These are phyloP conservation scores for Bubalus kerabau DNA, from an alignment of 2,113 vertebrate species.

Conservation along the genomic window DNA sequence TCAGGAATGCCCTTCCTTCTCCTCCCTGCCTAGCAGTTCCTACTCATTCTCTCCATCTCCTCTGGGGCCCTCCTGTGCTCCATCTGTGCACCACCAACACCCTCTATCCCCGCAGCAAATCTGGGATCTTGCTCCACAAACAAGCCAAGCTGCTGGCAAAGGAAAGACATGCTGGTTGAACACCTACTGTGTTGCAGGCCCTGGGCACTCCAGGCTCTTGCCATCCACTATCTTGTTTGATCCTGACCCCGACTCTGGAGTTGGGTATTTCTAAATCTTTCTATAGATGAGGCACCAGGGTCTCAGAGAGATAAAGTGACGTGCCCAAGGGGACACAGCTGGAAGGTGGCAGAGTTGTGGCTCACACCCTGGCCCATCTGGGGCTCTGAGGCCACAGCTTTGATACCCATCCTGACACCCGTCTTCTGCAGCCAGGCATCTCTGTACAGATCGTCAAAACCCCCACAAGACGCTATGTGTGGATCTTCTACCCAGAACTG, in stretches of 20 bases:
- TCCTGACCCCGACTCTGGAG: background rate
- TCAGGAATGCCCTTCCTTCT: background rate
- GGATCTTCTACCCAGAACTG: background rate
- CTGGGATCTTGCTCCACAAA: background rate
- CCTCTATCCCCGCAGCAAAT: background rate
- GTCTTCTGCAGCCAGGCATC: background rate
- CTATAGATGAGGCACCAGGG: background rate
- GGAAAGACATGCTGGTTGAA: accelerated
- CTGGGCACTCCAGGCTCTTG: background rate
- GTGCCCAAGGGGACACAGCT: background rate
- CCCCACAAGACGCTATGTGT: accelerated
- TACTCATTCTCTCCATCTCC: accelerated
- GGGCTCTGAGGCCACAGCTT: background rate
- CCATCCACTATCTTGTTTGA: background rate
- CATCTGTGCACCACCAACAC: accelerated
- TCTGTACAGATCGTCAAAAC: background rate
- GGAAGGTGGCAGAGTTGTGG: background rate
- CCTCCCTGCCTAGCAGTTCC: no score
- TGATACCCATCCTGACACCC: background rate
- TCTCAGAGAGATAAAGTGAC: background rate
- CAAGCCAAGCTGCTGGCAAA: accelerated
- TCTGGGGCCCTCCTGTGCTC: background rate
- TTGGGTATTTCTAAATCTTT: background rate
- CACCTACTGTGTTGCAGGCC: background rate
- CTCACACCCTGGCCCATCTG: background rate